A percentile compares a stretch with the other conserved stretches of the same genome.
These are phyloP conservation scores for Ormia ochracea DNA, from an alignment of 2,888 invertebrate genomes.

Conservation along the genomic window DNA sequence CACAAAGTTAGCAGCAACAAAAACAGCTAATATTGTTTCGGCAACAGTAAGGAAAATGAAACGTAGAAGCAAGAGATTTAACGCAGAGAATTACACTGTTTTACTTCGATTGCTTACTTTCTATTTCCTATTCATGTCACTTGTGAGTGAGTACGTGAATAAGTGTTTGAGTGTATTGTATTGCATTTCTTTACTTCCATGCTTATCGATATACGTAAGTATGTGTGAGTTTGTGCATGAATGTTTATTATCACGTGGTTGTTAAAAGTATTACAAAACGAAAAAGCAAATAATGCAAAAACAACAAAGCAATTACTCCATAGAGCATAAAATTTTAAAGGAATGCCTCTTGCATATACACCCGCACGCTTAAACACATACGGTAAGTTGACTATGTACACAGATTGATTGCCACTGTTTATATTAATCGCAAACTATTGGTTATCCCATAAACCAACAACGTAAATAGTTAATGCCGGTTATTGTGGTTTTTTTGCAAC, in stretches of 20 bases:
- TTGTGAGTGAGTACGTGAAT: conserved; percentile 29
- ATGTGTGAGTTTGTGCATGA: conserved; percentile 6
- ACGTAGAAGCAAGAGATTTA: background rate
- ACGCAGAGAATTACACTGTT: conserved; percentile 55
- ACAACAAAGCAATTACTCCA: background rate
- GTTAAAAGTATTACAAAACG: conserved; percentile 28
- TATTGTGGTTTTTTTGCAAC: conserved; percentile 55
- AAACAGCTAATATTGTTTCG: background rate
- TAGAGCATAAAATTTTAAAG: conserved; percentile 12
- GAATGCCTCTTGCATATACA: conserved; percentile 10
- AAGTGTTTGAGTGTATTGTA: conserved; percentile 38
- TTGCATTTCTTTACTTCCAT: background rate
- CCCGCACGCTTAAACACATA: too few relatives aligned
- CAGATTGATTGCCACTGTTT: too few relatives aligned
- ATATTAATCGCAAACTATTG: background rate
- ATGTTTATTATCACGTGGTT: conserved; percentile 45
- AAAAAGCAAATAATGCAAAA: background rate
- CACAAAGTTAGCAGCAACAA: conserved; percentile 5
- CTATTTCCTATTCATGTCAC: conserved; percentile 29
- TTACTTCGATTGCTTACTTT: conserved; percentile 29
- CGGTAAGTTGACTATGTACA: too few relatives aligned
- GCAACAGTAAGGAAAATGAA: background rate
- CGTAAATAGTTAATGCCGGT: conserved; percentile 61
- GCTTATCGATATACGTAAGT: background rate
- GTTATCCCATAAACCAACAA: conserved; percentile 16